These are phyloP conservation scores for Agrypnus murinus DNA, from an alignment of 2,888 invertebrate species.

Conservation along the genomic window DNA sequence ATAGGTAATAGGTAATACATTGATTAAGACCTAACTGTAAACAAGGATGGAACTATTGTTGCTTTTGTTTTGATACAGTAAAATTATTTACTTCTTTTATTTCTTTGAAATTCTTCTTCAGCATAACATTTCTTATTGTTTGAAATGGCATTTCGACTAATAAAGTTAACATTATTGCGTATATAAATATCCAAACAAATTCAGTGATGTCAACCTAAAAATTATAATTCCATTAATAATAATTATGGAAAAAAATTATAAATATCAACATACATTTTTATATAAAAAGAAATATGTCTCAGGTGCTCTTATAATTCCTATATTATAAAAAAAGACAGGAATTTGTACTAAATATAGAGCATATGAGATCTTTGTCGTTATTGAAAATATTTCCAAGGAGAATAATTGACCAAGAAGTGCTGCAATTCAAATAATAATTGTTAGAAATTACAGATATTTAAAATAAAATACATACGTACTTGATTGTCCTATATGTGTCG, in stretches of 20 bases:
- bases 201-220: conserved; percentile 39
- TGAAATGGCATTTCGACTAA: conserved; percentile 81
- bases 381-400: conserved; percentile 77
- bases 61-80: too few species aligned
- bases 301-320: conserved; percentile 76
- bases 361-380: conserved; percentile 82
- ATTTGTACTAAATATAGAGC: conserved; percentile 82
- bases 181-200: conserved; percentile 72
- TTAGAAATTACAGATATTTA: too few species aligned
- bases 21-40: too few species aligned
- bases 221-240: background rate
- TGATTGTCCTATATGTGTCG: conserved; percentile 77
- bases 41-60: too few species aligned
- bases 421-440: conserved; percentile 64
- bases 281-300: conserved; percentile 76
- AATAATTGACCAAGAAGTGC: conserved; percentile 75
- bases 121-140: conserved; percentile 76
- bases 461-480: too few species aligned
- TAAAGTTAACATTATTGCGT: conserved; percentile 76
- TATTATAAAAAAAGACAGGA: conserved; percentile 82
- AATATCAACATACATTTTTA: conserved; percentile 72
- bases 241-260: background rate
- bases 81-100: too few species aligned
- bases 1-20: too few species aligned
- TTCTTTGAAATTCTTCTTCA: conserved; percentile 60